phyloP scores from a whole-genome alignment of 2,888 invertebrate species.

The Ectemnius lituratus region DNA sequence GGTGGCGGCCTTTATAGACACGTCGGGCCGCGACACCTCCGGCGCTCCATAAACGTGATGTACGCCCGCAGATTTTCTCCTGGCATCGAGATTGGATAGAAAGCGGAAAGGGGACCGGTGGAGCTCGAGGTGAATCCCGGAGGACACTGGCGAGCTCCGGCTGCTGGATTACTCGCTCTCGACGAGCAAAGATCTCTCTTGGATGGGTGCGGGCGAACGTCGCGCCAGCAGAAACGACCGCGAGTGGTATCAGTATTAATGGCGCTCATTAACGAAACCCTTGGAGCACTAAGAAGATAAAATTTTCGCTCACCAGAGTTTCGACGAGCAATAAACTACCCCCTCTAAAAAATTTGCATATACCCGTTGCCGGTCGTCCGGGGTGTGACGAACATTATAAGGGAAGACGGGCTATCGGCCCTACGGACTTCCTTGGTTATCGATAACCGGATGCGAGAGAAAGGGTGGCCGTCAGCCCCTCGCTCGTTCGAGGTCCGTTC shows the following conservation, averaged over 20 bases:
- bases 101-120: constrained; percentile 11
- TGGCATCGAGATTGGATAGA: constrained; percentile 62
- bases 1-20: constrained; percentile 66
- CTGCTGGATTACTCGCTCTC: constrained; percentile 26
- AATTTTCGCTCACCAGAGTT: too few species aligned
- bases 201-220: constrained; percentile 16
- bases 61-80: constrained; percentile 62
- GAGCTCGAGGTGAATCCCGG: constrained; percentile 26
- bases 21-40: constrained; percentile 59
- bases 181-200: constrained; percentile 19
- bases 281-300: too few species aligned
- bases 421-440: constrained; percentile 40
- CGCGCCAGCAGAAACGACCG: too few species aligned
- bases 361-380: not conserved
- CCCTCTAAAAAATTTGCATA: constrained; percentile 1
- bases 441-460: constrained; percentile 47
- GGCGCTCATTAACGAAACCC: too few species aligned
- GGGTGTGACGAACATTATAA: not conserved
- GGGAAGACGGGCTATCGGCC: constrained; percentile 18
- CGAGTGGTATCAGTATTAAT: too few species aligned
- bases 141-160: constrained; percentile 30
- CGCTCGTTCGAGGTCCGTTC: constrained; percentile 40
- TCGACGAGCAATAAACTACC: too few species aligned
- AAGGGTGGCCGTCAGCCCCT: constrained; percentile 49
- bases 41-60: constrained; percentile 71